Conservation (phyloP, 2,797 vertebrate species). For the Syngnathus rostellatus region DNA sequence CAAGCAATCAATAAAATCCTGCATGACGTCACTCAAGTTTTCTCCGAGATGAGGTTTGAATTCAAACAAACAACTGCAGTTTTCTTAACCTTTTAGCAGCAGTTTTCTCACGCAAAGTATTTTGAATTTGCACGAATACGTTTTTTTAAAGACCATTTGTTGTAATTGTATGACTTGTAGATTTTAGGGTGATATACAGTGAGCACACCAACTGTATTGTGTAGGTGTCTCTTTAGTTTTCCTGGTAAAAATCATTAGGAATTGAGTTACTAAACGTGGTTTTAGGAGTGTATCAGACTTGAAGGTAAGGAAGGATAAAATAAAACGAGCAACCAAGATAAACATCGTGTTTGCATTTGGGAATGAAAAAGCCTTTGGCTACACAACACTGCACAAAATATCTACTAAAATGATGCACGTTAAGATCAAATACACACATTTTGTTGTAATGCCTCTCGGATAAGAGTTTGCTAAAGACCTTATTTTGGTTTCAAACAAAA, state of each 20-base stretch:
- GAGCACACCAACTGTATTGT: neutral
- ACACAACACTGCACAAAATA: neutral
- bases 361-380: neutral
- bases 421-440: neutral
- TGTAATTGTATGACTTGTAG: neutral
- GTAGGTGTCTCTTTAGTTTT: neutral
- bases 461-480: neutral
- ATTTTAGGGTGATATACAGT: neutral
- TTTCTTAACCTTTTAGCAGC: neutral
- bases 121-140: neutral
- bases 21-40: neutral
- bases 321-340: neutral
- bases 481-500: conserved; percentile 21
- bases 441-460: neutral
- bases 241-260: neutral
- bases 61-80: neutral
- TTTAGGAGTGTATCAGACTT: neutral
- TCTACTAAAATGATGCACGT: neutral
- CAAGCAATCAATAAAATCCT: no score
- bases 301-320: neutral
- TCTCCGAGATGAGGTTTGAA: neutral
- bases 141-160: neutral
- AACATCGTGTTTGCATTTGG: neutral
- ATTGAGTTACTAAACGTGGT: neutral
- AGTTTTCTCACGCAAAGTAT: no score